Evolutionary conservation across 2,113 vertebrate genomes (phyloP).

Genomic region (Picathartes gymnocephalus): DNA sequence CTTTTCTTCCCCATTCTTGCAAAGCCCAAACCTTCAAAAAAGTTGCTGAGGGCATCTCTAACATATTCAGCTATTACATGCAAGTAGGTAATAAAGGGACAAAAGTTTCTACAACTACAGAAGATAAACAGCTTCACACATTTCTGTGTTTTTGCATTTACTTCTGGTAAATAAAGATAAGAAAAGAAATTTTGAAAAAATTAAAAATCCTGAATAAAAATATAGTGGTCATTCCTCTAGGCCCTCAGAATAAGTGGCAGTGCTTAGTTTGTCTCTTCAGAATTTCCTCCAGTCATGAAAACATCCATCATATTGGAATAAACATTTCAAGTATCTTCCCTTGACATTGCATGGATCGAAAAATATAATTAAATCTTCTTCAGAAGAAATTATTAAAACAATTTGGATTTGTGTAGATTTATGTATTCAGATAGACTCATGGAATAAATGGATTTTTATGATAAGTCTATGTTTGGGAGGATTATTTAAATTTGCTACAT

Average conservation of each 20-base stretch:
- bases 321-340: neutral
- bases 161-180: neutral
- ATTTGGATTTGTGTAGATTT: neutral
- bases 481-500: constrained; percentile 29
- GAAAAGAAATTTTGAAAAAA: no score
- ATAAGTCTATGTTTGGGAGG: neutral
- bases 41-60: neutral
- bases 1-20: neutral
- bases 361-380: neutral
- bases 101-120: neutral
- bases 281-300: neutral
- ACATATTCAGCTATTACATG: neutral
- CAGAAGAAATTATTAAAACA: constrained; percentile 11
- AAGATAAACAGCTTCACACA: neutral
- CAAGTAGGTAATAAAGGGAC: neutral
- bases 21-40: neutral
- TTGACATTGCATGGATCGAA: neutral
- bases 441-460: constrained; percentile 39
- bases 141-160: neutral
- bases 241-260: neutral
- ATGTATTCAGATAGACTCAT: neutral
- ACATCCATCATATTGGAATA: neutral
- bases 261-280: neutral
- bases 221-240: neutral
- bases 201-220: neutral